phyloP scores from a whole-genome alignment of 2,113 vertebrate genomes.

The Lampris incognitus region DNA sequence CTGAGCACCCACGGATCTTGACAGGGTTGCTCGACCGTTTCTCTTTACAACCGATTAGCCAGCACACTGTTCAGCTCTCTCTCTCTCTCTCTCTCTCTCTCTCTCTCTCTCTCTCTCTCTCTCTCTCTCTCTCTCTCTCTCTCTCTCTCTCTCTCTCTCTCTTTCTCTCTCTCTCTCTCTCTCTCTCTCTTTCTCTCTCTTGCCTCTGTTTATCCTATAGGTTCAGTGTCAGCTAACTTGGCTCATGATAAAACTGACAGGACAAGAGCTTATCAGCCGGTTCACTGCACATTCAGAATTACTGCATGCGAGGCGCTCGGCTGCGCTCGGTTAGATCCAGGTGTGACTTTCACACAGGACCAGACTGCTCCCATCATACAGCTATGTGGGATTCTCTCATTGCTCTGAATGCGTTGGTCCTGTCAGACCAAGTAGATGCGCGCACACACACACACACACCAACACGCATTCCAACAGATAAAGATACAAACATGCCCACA shows the following conservation, averaged over 20 bases:
- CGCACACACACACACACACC: background rate
- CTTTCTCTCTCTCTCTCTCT: background rate
- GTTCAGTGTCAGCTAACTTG: background rate
- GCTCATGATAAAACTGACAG: background rate
- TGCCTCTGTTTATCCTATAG: background rate
- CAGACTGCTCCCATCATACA: background rate
- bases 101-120: background rate
- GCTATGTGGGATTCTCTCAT: background rate
- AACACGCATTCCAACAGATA: background rate
- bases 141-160: constrained; percentile 1
- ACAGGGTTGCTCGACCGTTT: constrained; percentile 18
- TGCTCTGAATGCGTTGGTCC: background rate
- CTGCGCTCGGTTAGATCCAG: constrained; percentile 6
- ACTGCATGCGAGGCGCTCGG: background rate
- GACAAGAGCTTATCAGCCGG: background rate
- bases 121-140: background rate
- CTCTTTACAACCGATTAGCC: background rate
- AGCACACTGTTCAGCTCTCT: constrained; percentile 4
- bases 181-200: background rate
- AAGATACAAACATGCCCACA: background rate
- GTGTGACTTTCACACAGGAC: constrained; percentile 1
- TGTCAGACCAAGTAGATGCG: background rate
- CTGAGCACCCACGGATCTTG: constrained; percentile 40
- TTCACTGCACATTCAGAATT: background rate
- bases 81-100: background rate